Evolutionary conservation across 1,140 invertebrate species (phyloP).

Genomic region (Colletes gigas): DNA sequence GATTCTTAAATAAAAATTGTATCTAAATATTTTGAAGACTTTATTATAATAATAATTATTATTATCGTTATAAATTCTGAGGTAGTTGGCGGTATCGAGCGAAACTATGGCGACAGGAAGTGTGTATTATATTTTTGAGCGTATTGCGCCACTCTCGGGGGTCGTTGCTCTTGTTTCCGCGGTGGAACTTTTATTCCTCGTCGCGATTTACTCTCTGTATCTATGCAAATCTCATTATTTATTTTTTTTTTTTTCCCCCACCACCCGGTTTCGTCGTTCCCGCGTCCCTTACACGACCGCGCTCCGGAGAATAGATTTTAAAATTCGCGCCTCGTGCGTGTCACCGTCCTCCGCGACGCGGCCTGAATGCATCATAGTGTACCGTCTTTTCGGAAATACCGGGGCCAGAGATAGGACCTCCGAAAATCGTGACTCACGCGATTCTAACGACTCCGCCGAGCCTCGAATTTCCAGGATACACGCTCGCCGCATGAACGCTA

Average conservation of each 20-base stretch:
- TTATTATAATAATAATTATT: no score
- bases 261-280: slow-evolving; percentile 26
- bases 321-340: slow-evolving; percentile 60
- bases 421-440: slow-evolving; percentile 20
- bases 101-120: no score
- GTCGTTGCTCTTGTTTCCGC: background rate
- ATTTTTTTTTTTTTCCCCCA: slow-evolving; percentile 4
- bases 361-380: slow-evolving; percentile 44
- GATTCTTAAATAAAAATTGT: no score
- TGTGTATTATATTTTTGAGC: background rate
- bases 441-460: background rate
- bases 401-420: background rate
- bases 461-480: background rate
- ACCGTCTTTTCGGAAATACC: slow-evolving; percentile 25
- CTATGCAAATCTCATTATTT: slow-evolving; percentile 60
- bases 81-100: no score
- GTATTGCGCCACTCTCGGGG: background rate
- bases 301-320: slow-evolving; percentile 38
- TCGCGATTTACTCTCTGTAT: slow-evolving; percentile 14
- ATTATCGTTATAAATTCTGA: no score
- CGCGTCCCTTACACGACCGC: slow-evolving; percentile 11
- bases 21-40: no score
- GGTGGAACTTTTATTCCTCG: slow-evolving; percentile 27
- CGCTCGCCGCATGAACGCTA: no score
- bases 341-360: slow-evolving; percentile 48